Evolutionary conservation across 2,888 invertebrate genomes (phyloP).

Genomic region (Papilio elwesi): DNA sequence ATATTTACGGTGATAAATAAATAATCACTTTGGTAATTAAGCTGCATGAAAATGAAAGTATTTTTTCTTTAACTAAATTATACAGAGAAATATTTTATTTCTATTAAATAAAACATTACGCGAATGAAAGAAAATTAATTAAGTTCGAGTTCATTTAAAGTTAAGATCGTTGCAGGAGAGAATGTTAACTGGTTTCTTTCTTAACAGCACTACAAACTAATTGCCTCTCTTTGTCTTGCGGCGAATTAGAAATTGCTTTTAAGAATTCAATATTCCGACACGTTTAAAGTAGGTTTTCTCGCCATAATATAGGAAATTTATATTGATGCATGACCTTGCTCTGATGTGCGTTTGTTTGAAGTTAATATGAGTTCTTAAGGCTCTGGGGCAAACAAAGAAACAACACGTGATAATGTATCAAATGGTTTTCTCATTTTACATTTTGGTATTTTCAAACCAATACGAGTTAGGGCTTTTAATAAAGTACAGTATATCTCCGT

Average conservation of each 20-base stretch:
- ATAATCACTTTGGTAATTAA: no score
- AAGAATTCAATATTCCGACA: conserved; percentile 1
- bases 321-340: neutral
- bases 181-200: conserved; percentile 26
- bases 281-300: neutral
- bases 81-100: neutral
- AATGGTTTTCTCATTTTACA: no score
- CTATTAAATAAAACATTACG: conserved; percentile 14
- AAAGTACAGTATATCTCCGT: no score
- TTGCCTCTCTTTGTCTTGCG: conserved; percentile 11
- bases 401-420: no score
- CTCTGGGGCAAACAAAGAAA: no score
- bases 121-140: conserved; percentile 28
- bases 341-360: no score
- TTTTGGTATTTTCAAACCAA: no score
- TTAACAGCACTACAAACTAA: conserved; percentile 19
- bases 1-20: no score
- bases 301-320: neutral
- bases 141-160: conserved; percentile 21
- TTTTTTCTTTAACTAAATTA: neutral
- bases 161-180: conserved; percentile 17
- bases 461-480: no score
- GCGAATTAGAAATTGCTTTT: conserved; percentile 23
- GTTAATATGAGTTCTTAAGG: no score
- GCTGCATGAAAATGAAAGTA: no score